Evolutionary conservation across 2,888 invertebrate genomes (phyloP), one percentile per base, ranked within the genome.

Genomic region (Elysia crispata): DNA sequence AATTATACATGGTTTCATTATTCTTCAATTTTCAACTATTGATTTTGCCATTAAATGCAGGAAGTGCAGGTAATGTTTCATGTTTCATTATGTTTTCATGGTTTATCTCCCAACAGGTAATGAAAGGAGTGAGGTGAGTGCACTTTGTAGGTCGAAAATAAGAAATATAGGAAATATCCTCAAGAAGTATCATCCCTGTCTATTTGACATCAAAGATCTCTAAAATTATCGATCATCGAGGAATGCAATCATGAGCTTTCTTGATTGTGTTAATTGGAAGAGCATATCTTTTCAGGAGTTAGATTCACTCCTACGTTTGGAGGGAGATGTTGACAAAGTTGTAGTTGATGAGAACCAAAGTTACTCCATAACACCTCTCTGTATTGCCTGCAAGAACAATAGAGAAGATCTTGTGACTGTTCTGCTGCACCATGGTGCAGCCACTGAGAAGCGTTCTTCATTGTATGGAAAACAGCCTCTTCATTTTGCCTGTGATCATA

Each of bases 401-500:
- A 76, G 82, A 15, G 76, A 73, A 13, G 83, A 82, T 49, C 76
- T 84, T 15, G 80, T 84, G 15, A 70, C 73, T 1, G 60, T 82
- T 25, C 75, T 84, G 13, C 72, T 84, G 50, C 72, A 62, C 15
- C 76, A 76, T 70, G 81, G 83, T 8, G 84, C 84, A 15, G 41
- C 70, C 20, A 67, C 79, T 0, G 81, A 84, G 60, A 79, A 70
- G 15, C 20, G 41, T 6, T 73, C 73, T 33, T 54, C 74, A 20
- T 73, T 64, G 20, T 54, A 72, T 73, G 70, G 60, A 8, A 83
- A 67, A 33, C 50, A 25, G 0, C 82, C 84, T 23, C 82, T 84
- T n/a, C 84, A 84, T 50, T 83, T 73, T 72, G 83, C 83, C 20
- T 82, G 83, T 67, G 60, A 80, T 41, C 79, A 83, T 33, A 79